A percentile compares a stretch with the other conserved stretches of the same genome.
phyloP scores from a whole-genome alignment of 2,113 vertebrate genomes.

The Phyllostomus discolor region DNA sequence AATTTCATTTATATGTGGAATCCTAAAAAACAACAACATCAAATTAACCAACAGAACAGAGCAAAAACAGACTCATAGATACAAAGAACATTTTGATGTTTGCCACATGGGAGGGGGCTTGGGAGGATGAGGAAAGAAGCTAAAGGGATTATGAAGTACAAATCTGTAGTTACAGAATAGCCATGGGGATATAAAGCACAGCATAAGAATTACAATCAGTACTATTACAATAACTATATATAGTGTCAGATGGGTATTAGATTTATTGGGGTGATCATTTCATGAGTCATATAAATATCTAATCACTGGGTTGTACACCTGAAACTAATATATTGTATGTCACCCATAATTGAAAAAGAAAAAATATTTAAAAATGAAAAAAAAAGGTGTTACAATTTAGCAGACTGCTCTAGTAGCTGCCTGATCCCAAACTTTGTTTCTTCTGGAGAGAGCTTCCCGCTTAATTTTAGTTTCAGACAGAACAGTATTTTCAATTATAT shows the following conservation, averaged over 20 bases:
- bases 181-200: not conserved
- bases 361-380: not conserved
- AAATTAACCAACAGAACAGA: not conserved
- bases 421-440: not conserved
- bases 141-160: not conserved
- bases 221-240: not conserved
- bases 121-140: not conserved
- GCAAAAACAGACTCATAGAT: not conserved
- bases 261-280: not conserved
- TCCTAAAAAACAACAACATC: too few species aligned
- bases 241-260: not conserved
- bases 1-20: not conserved
- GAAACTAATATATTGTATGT: not conserved
- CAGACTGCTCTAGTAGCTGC: not conserved
- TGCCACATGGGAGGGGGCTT: not conserved
- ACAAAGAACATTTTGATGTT: not conserved
- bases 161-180: not conserved
- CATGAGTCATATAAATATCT: not conserved
- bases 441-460: not conserved
- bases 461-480: constrained; percentile 1
- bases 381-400: not conserved
- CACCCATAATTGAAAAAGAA: not conserved
- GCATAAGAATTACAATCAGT: not conserved
- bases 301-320: not conserved
- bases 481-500: not conserved